Percentiles rank a stretch among this genome's conserved stretches.
phyloP scores from a whole-genome alignment of 2,888 invertebrate genomes.

The Tetragnatha montana region DNA sequence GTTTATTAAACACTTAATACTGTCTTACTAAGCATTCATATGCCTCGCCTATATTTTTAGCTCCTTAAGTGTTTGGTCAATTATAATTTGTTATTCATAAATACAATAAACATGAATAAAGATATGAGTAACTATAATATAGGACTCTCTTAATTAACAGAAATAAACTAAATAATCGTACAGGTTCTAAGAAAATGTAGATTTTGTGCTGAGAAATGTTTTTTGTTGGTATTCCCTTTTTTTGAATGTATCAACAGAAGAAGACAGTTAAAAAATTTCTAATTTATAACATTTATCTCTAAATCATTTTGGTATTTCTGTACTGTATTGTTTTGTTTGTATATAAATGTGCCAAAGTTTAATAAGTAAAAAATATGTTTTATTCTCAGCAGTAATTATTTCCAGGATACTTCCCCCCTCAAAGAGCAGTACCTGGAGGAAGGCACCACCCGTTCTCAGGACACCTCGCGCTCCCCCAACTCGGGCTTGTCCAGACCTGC shows the following conservation, averaged over 20 bases:
- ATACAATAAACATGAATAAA: too few relatives aligned
- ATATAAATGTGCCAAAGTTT: too few relatives aligned
- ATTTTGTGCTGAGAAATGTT: not conserved
- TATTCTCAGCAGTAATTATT: not conserved
- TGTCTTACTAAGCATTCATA: not conserved
- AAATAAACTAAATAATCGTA: not conserved
- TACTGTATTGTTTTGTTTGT: too few relatives aligned
- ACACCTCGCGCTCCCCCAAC: slow-evolving; percentile 52
- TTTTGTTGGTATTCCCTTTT: not conserved
- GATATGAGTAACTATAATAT: too few relatives aligned
- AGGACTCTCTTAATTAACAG: too few relatives aligned
- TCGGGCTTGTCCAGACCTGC: slow-evolving; percentile 56
- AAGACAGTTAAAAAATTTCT: too few relatives aligned
- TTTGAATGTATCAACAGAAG: not conserved
- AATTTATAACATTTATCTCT: too few relatives aligned
- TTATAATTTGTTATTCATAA: too few relatives aligned
- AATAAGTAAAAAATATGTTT: too few relatives aligned
- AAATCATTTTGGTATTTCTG: too few relatives aligned
- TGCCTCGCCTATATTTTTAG: not conserved
- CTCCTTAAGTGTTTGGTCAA: too few relatives aligned
- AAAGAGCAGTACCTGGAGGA: slow-evolving; percentile 63
- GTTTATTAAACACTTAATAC: not conserved
- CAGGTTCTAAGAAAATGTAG: not conserved
- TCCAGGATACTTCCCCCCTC: slow-evolving; percentile 51
- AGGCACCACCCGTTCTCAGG: slow-evolving; percentile 58